Evolutionary conservation across 2,797 vertebrate species (phyloP).

Genomic region (Lemur catta): DNA sequence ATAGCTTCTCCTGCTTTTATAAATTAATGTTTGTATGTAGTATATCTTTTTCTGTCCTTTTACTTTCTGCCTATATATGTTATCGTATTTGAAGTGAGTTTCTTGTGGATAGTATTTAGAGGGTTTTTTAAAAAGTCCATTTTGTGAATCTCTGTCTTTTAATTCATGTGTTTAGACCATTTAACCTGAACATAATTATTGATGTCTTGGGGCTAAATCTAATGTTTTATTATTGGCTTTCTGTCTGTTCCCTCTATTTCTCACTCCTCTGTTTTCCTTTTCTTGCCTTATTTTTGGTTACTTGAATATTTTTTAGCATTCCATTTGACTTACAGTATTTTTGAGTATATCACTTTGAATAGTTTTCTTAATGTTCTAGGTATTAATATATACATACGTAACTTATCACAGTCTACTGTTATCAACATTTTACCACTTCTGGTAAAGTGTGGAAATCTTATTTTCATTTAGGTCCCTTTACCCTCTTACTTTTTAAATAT

Average conservation of each 20-base stretch:
- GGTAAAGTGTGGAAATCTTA: not conserved
- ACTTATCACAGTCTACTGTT: not conserved
- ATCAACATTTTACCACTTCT: conserved; percentile 15
- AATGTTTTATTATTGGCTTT: conserved; percentile 12
- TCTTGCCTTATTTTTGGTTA: conserved; percentile 22
- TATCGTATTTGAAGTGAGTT: conserved; percentile 35
- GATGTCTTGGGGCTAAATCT: not conserved
- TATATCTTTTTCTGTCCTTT: conserved; percentile 24
- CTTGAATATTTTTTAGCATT: conserved; percentile 20
- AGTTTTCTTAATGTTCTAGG: conserved; percentile 28
- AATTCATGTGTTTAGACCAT: conserved; percentile 40
- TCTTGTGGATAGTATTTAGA: conserved; percentile 12
- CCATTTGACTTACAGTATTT: conserved; percentile 5
- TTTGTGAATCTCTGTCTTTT: conserved; percentile 14
- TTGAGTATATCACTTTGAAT: not conserved
- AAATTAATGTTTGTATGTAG: conserved; percentile 9
- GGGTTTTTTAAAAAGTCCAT: conserved; percentile 21
- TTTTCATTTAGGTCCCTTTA: conserved; percentile 22
- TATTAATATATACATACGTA: conserved; percentile 31
- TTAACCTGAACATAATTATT: not conserved
- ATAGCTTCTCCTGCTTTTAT: conserved; percentile 43
- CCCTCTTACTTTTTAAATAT: not conserved
- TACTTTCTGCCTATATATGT: conserved; percentile 7
- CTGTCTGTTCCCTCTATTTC: not conserved
- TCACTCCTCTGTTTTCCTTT: conserved; percentile 27